phyloP scores from a whole-genome alignment of 2,888 invertebrate species.

The Dusona sp. region DNA sequence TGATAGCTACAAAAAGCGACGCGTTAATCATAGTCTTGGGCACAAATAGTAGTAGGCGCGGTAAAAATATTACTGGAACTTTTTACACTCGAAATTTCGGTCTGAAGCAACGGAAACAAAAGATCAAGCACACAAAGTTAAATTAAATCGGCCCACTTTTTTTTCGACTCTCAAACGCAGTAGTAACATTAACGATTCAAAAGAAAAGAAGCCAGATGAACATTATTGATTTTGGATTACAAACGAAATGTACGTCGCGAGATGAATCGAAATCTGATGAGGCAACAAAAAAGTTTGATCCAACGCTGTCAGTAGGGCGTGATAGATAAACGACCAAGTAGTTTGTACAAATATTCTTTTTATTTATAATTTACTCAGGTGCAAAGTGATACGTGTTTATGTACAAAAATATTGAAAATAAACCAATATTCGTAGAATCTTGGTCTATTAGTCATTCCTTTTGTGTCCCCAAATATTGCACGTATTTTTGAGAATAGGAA shows the following conservation, averaged over 20 bases:
- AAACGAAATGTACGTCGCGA: too few relatives aligned
- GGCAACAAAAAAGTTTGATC: background rate
- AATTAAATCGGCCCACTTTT: background rate
- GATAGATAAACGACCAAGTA: background rate
- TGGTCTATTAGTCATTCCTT: background rate
- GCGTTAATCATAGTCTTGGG: background rate
- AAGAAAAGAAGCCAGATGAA: background rate
- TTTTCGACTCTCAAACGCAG: too few relatives aligned
- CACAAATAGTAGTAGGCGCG: background rate
- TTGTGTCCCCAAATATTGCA: background rate
- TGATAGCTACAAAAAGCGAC: background rate
- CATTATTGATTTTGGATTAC: too few relatives aligned
- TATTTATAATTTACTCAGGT: conserved; percentile 44
- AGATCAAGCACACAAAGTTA: background rate
- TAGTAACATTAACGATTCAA: background rate
- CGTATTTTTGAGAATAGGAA: background rate
- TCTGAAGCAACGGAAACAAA: background rate
- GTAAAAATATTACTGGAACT: background rate
- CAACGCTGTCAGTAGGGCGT: background rate
- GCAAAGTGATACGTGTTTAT: conserved; percentile 48
- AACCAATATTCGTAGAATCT: conserved; percentile 46
- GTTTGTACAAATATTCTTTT: conserved; percentile 16
- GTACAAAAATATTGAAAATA: conserved; percentile 61
- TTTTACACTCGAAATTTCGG: background rate
- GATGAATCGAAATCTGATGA: background rate